Base-by-base conservation (phyloP, 2,797 vertebrate species). In the Chelidonichthys spinosus region DNA sequence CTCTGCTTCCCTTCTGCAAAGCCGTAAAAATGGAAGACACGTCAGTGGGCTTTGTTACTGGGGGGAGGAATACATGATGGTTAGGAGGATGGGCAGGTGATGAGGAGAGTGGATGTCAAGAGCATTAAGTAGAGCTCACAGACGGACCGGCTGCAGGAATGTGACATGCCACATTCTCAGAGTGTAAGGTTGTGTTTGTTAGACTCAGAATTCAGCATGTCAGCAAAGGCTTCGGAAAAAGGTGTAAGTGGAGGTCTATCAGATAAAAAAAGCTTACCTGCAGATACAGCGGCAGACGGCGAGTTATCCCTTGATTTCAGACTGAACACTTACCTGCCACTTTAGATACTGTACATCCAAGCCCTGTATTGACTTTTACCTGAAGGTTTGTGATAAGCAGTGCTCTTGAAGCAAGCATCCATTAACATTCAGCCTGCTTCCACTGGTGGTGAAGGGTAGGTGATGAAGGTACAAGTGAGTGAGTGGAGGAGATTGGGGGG, bases 381-480 rank as follows among this genome's bases (percentile, higher is more conserved):
- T 92, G 90, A 66, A 79, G 87, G 87, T 83, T 76, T 85, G 91
- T 92, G 90, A 91, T 90, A 92, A 93, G 90, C 92, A 88, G 89
- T 92, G 90, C 89, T 90, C 88, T 91, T 76, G 87, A 89, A 85
- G 92, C 90, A 89, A 90, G 87, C 89, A 92, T 87, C 90, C 88
- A 91, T 89, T 87, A 87, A 90, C 89, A 90, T 78, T 93, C 90
- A 90, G 82, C 73, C 87, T 86, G 87, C 82, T 89, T 78, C 91
- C 89, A 83, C 87, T 90, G 86, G 85, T 87, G 85, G 91, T 93
- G 92, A 92, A 82, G 91, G 91, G 91, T 78, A 86, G 90, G 91
- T 92, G 91, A 93, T 93, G 91, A 76, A 92, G 87, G 91, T 90
- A 89, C 77, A 86, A 85, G 90, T 92, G 90, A 92, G 91, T 87